Percentiles rank a stretch among this genome's conserved stretches.
These are phyloP conservation scores for Salminus brasiliensis DNA, from an alignment of 2,113 vertebrate species.

Conservation along the genomic window DNA sequence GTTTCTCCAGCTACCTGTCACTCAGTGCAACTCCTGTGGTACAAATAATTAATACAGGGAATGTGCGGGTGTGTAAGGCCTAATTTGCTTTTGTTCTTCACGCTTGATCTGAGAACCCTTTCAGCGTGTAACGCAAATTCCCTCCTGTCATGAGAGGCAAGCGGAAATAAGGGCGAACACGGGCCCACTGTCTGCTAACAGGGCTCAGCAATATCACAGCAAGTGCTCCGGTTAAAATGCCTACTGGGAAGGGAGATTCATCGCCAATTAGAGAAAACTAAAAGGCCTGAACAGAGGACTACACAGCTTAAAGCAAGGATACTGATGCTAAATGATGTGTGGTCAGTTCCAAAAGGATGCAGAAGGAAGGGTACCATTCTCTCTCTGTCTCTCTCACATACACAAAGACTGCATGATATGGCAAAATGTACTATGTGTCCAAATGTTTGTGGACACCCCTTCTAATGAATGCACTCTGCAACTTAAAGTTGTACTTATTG, in stretches of 20 bases:
- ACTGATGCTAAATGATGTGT: background rate
- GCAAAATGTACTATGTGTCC: too few relatives aligned
- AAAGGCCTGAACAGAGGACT: slow-evolving; percentile 44
- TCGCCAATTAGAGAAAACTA: slow-evolving; percentile 48
- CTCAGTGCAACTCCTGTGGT: slow-evolving; percentile 72
- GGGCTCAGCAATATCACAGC: slow-evolving; percentile 47
- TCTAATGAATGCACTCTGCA: too few relatives aligned
- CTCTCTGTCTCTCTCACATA: background rate
- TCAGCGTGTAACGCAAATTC: slow-evolving; percentile 75
- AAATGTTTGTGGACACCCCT: too few relatives aligned
- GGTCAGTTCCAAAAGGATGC: background rate
- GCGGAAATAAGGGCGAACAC: slow-evolving; percentile 62
- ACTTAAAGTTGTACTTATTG: too few relatives aligned
- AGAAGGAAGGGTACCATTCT: background rate
- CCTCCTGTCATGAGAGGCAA: slow-evolving; percentile 70
- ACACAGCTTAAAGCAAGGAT: slow-evolving; percentile 6
- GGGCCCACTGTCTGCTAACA: slow-evolving; percentile 46
- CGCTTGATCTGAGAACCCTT: slow-evolving; percentile 71
- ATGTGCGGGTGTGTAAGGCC: slow-evolving; percentile 69
- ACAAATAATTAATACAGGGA: slow-evolving; percentile 77
- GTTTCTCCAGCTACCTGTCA: slow-evolving; percentile 72
- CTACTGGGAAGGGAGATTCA: slow-evolving; percentile 29
- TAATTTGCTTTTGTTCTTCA: slow-evolving; percentile 82
- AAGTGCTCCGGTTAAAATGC: slow-evolving; percentile 48
- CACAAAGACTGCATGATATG: background rate